Evolutionary conservation across 2,113 vertebrate genomes (phyloP).

Genomic region (Murina feae): DNA sequence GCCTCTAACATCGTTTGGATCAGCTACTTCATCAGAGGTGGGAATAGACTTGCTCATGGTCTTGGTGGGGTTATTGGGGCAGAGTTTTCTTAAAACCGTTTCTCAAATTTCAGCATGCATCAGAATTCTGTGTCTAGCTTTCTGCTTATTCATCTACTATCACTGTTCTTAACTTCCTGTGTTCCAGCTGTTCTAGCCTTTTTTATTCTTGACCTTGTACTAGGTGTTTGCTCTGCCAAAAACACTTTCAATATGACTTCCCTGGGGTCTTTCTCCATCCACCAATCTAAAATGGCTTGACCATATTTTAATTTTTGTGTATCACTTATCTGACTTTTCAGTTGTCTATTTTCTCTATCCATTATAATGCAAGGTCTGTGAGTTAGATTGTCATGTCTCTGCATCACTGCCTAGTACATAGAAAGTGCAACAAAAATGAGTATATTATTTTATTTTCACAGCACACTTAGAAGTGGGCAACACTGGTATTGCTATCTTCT

Average conservation of each 20-base stretch:
- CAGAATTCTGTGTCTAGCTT: background rate
- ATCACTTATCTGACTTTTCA: background rate
- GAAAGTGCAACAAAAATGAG: background rate
- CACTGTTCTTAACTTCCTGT: background rate
- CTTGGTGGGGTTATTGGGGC: background rate
- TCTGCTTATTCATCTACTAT: background rate
- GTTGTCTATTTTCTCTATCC: background rate
- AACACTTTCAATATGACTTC: background rate
- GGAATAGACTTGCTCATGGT: constrained; percentile 18
- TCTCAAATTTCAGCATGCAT: background rate
- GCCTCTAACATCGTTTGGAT: constrained; percentile 95
- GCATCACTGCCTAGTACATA: background rate
- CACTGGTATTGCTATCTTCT: background rate
- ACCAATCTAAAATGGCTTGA: background rate
- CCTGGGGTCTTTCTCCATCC: background rate
- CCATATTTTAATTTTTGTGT: background rate
- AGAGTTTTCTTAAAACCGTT: background rate
- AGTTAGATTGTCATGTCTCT: background rate
- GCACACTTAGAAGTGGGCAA: background rate
- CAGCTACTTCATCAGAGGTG: constrained; percentile 89
- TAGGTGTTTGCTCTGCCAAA: background rate
- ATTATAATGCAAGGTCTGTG: background rate
- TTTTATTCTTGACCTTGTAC: background rate
- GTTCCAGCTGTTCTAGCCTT: background rate
- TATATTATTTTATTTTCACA: background rate